These are phyloP conservation scores for Polypterus bichir DNA, from an alignment of 2,113 vertebrate genomes.

Conservation along the genomic window DNA sequence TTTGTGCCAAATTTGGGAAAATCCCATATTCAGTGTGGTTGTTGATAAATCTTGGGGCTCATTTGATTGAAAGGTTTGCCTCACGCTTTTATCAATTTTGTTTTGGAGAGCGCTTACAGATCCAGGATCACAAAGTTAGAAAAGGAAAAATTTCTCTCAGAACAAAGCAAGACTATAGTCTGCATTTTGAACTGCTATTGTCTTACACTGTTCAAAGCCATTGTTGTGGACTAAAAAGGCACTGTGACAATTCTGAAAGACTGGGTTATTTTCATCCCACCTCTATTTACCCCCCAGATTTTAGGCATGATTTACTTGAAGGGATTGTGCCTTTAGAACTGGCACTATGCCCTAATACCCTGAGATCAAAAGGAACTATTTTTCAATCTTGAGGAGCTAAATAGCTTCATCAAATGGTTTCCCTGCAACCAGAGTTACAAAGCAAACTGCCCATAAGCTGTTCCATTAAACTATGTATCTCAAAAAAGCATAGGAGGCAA, in stretches of 20 bases:
- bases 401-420: conserved; percentile 14
- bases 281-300: conserved; percentile 3
- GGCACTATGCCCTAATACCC: conserved; percentile 10
- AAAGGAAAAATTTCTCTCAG: no score
- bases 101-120: no score
- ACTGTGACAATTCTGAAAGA: no score
- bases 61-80: conserved; percentile 12
- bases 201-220: no score
- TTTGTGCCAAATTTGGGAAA: conserved; percentile 11
- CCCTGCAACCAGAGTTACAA: conserved; percentile 21
- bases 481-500: conserved; percentile 3
- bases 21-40: conserved; percentile 4
- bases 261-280: conserved; percentile 11
- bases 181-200: no score
- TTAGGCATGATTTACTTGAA: conserved; percentile 11
- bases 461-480: conserved; percentile 11
- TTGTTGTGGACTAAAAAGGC: no score
- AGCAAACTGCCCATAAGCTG: conserved; percentile 10
- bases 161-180: no score
- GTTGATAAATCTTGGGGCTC: conserved; percentile 12
- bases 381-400: conserved; percentile 8
- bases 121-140: no score
- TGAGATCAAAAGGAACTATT: conserved; percentile 16
- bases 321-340: conserved; percentile 10
- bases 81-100: neutral